Conservation (phyloP, 53 echinoderm and acorn worm genomes). For the Crossaster papposus region DNA sequence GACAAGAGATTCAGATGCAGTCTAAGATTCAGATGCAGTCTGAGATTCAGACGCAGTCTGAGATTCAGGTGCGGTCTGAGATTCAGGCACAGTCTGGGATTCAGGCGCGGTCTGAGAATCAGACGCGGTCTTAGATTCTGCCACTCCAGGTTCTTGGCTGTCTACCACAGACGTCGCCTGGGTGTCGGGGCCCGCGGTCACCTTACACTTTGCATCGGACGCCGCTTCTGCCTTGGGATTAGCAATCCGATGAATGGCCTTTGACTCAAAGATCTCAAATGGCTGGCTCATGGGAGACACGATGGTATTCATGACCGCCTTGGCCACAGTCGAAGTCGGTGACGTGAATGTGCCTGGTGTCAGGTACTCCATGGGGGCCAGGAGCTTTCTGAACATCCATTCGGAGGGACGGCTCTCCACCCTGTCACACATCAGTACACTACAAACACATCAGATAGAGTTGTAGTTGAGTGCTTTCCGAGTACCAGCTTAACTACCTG, state of each 20-base stretch:
- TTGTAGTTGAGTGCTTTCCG: not conserved
- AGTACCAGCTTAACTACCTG: no score
- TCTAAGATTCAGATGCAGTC: no score
- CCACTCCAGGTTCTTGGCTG: not conserved
- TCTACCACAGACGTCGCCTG: not conserved
- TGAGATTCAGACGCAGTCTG: no score
- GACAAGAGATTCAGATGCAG: no score
- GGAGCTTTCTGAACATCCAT: conserved; percentile 41
- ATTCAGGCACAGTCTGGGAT: no score
- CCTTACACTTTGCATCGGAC: no score
- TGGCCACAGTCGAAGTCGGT: conserved; percentile 75
- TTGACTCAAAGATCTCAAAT: conserved; percentile 57
- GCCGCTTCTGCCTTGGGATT: not conserved
- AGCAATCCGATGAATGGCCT: conserved; percentile 64
- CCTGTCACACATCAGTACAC: conserved; percentile 77
- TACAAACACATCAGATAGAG: conserved; percentile 34
- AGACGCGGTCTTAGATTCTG: not conserved
- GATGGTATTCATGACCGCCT: conserved; percentile 80
- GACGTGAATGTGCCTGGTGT: conserved; percentile 70
- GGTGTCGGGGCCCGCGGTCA: not conserved
- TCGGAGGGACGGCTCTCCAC: conserved; percentile 71
- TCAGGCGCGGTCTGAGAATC: not conserved
- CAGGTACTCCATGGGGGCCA: conserved; percentile 74
- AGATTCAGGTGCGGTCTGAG: no score
- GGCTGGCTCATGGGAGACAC: conserved; percentile 52